These are phyloP conservation scores for Arenaria interpres DNA, from an alignment of 2,113 vertebrate species.

Conservation along the genomic window DNA sequence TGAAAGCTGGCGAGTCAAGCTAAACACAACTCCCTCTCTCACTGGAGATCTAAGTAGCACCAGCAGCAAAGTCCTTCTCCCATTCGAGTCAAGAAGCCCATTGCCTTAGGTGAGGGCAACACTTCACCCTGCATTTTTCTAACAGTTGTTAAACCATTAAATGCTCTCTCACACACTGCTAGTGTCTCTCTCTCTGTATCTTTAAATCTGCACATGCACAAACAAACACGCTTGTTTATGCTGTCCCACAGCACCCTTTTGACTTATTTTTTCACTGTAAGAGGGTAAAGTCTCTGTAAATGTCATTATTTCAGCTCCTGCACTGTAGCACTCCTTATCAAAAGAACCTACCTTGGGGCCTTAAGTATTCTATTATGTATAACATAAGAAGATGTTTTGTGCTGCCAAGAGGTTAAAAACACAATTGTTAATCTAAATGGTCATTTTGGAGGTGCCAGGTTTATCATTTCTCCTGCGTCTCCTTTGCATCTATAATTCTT, in stretches of 20 bases:
- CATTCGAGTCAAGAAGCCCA: background rate
- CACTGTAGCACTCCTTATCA: background rate
- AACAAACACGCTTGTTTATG: background rate
- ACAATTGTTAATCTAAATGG: background rate
- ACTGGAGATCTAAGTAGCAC: background rate
- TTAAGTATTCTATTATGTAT: background rate
- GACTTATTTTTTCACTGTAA: background rate
- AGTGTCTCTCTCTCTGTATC: background rate
- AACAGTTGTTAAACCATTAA: background rate
- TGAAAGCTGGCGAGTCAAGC: background rate
- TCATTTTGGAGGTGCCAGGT: background rate
- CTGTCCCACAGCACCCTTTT: background rate
- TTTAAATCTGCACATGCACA: background rate
- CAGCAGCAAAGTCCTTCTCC: background rate
- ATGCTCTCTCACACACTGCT: background rate
- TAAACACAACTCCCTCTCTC: background rate
- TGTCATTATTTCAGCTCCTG: background rate
- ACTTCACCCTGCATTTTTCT: background rate
- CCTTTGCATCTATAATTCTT: background rate
- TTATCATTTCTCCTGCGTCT: background rate
- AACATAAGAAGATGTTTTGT: background rate
- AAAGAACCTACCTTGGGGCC: background rate
- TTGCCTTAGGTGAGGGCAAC: background rate
- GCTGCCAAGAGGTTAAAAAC: background rate
- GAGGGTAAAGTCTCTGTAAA: background rate